phyloP scores from a whole-genome alignment of 1,140 invertebrate genomes.

The Trinorchestia longiramus region DNA sequence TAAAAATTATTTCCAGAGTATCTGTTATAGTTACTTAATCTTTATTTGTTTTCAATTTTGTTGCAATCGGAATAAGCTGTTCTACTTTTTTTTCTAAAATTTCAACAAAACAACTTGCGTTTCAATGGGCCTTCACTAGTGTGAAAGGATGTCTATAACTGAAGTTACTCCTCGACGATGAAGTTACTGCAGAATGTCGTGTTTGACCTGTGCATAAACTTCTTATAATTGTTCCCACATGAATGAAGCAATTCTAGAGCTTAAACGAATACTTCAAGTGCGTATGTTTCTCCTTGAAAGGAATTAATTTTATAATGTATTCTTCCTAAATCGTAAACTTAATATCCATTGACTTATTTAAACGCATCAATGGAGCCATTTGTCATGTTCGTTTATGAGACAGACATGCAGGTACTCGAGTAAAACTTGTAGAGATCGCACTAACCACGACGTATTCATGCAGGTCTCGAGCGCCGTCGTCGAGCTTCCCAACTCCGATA shows the following conservation, averaged over 20 bases:
- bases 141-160: no score
- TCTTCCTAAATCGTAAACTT: background rate
- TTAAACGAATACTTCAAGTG: background rate
- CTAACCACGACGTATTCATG: background rate
- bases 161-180: no score
- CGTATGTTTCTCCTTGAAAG: background rate
- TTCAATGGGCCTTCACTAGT: no score
- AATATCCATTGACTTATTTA: background rate
- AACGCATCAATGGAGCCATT: background rate
- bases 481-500: constrained; percentile 47
- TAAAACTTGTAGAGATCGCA: background rate
- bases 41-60: no score
- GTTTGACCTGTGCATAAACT: no score
- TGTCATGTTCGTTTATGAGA: background rate
- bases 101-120: no score
- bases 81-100: no score
- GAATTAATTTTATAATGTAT: background rate
- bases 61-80: no score
- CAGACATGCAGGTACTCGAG: background rate
- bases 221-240: background rate
- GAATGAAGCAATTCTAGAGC: background rate
- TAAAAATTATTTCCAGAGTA: no score
- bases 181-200: no score
- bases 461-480: constrained; percentile 3
- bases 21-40: no score